Base-by-base conservation (phyloP, 2,888 invertebrate genomes). In the Hymenopus coronatus region DNA sequence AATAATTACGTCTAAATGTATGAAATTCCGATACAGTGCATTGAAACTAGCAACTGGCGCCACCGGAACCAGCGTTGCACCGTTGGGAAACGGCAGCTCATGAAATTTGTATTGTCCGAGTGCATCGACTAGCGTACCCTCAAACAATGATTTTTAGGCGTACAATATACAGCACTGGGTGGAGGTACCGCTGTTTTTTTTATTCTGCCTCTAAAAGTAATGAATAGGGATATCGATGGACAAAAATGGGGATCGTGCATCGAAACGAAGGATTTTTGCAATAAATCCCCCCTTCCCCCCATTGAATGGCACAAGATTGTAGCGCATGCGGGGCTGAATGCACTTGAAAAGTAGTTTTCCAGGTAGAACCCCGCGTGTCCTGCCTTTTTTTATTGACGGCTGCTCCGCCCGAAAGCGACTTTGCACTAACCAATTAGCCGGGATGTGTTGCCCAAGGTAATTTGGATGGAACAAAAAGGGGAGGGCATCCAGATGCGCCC, bases 171-270 rank as follows among this genome's bases (percentile, higher is more conserved):
- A 33, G 81, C 33, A n/a, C 20, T 82, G 82, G 82, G 82, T 28
- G 33, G 12, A 84, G 30, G 33, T 33, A 33, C 30, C n/a, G 81
- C 15, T 20, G n/a, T 86, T 46, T 86, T 70, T 40, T 70, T 70
- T 70, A 70, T 70, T 70, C 54, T 86, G 81, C 27, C 81, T 86
- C 70, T 70, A 30, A 86, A 81, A 86, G 87, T 82, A 87, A 87
- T 87, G 87, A 87, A 87, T 87, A 40, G 33, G 87, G 33, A 87
- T 86, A 70, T 87, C 33, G 81, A 87, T 87, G 82, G 87, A 82
- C 54, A 70, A 87, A 87, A 85, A 30, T 70, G 28, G 28, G 81
- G 86, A 70, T 70, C 70, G 46, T 86, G 30, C 86, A 70, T 85
- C 28, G 70, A 70, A 54, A 85, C 85, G 86, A 86, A 86, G 86